phyloP scores from a whole-genome alignment of 2,113 vertebrate species.

The Pantherophis guttatus region DNA sequence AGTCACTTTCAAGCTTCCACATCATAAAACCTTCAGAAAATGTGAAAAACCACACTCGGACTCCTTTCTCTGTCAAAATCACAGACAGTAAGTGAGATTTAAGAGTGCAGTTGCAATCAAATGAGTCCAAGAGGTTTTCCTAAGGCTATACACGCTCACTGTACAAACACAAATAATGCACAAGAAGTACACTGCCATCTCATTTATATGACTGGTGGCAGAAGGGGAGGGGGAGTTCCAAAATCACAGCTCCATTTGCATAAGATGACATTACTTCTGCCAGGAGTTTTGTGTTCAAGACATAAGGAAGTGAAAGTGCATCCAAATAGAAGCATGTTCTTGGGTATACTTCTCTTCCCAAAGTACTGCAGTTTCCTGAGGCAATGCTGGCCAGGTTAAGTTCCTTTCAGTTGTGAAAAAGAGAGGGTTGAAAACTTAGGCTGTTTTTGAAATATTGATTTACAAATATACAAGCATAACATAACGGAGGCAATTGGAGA shows the following conservation, averaged over 20 bases:
- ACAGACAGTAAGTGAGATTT: constrained; percentile 63
- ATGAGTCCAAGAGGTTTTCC: constrained; percentile 27
- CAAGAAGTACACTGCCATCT: neutral
- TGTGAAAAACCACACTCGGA: constrained; percentile 58
- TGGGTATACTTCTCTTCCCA: neutral
- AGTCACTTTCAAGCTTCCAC: constrained; percentile 62
- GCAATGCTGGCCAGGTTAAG: neutral
- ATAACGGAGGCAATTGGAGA: neutral
- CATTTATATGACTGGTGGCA: constrained; percentile 14
- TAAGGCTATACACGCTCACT: constrained; percentile 20
- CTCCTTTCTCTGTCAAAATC: constrained; percentile 66
- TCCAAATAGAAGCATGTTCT: neutral
- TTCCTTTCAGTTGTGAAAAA: neutral
- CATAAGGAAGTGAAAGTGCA: neutral
- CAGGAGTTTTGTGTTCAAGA: neutral
- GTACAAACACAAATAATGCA: neutral
- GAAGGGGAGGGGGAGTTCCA: neutral
- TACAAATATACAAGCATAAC: neutral
- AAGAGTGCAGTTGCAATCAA: constrained; percentile 55
- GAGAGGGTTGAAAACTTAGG: no score
- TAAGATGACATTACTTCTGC: neutral
- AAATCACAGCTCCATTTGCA: neutral
- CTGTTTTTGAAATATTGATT: neutral
- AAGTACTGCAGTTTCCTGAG: neutral
- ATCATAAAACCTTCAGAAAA: constrained; percentile 67